Base-by-base conservation (phyloP, 1,140 invertebrate species). In the Rhopalosiphum maidis region DNA sequence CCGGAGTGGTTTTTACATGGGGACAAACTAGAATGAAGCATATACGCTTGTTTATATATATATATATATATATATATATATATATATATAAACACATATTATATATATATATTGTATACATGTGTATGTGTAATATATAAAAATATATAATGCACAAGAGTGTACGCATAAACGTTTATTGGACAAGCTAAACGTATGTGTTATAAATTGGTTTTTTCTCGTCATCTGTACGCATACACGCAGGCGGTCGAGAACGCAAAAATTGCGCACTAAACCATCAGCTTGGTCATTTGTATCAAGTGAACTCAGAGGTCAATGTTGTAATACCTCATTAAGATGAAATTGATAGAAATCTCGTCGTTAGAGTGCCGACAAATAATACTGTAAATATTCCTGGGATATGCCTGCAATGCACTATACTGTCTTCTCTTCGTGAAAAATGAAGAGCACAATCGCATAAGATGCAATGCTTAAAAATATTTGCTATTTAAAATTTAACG, bases 181-280 rank as follows among this genome's bases (percentile, higher is more conserved):
- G 91, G 22, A 25, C 77, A 83, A 92, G 91, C 46, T 83, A 83
- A 92, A 92, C 46, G 46, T 41, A 77, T 92, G 91, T 92, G 46
- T 92, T 92, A 82, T 92, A 92, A 92, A 92, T 92, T 92, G 91
- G 25, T 92, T 92, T 92, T 92, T 92, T 92, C 91, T 83, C 90
- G 43, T 92, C 68, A 92, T 54, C 77, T 48, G 43, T 37, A 48
- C 21, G 15, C 46, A 35, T 43, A 77, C 90, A 30, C 5, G 90
- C 54, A 9, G 37, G 37, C 68, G 46, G 68, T 51, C 21, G n/a
- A 92, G 41, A 22, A 92, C n/a, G 46, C 68, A 35, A 92, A 68
- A 92, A 92, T 92, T 82, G 91, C 91, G 91, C 77, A 92, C 77
- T 92, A 82, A 82, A 83, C 90, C 35, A 43, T 92, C 91, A 46